phyloP scores from a whole-genome alignment of 2,113 vertebrate species.

The Crotophaga sulcirostris region DNA sequence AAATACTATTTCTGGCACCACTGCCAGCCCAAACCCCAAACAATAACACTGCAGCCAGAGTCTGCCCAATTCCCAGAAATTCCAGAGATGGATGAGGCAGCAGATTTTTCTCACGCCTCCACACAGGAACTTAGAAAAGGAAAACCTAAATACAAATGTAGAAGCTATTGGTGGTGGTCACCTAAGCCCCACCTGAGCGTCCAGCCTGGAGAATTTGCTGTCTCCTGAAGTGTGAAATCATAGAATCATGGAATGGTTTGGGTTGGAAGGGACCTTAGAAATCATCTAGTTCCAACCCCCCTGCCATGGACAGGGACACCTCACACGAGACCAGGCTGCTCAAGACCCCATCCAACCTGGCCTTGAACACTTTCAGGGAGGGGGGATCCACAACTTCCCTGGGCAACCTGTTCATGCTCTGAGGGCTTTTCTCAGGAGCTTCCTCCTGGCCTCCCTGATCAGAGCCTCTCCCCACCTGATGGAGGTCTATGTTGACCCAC shows the following conservation, averaged over 20 bases:
- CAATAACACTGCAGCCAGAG: rapidly evolving
- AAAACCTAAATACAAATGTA: background rate
- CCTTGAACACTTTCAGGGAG: no score
- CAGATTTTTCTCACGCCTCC: slow-evolving; percentile 10
- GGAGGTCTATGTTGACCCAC: background rate
- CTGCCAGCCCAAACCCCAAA: background rate
- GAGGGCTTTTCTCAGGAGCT: background rate
- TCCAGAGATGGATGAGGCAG: background rate
- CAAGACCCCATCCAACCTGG: no score
- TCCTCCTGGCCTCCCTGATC: background rate
- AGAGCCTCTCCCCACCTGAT: background rate
- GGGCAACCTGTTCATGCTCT: background rate
- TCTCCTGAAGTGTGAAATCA: background rate
- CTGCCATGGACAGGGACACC: no score
- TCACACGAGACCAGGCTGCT: no score
- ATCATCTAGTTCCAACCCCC: no score
- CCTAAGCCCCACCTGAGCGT: background rate
- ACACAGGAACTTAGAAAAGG: background rate
- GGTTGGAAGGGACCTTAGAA: no score
- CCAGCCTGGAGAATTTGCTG: background rate
- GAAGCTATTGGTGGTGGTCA: background rate
- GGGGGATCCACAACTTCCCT: no score
- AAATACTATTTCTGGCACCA: slow-evolving; percentile 31
- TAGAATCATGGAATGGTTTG: no score
- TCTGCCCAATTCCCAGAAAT: background rate